A percentile compares a stretch with the other conserved stretches of the same genome.
Evolutionary conservation across 2,113 vertebrate genomes (phyloP).

Genomic region (Nycticorax nycticorax): DNA sequence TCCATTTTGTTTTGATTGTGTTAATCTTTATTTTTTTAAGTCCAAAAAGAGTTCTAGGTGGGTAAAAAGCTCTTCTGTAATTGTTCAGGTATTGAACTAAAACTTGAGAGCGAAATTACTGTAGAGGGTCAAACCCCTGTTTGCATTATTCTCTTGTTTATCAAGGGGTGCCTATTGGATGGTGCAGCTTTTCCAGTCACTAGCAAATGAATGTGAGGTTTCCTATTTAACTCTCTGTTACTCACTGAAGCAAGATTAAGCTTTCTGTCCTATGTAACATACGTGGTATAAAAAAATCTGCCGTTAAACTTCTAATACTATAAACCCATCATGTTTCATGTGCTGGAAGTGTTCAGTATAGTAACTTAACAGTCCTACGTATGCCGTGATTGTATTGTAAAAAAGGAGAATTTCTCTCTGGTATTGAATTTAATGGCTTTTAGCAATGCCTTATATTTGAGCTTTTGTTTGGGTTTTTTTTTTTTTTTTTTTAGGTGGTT

Average conservation of each 20-base stretch:
- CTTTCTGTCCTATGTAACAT: background rate
- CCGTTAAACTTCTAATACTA: background rate
- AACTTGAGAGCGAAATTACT: background rate
- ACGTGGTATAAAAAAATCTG: accelerated
- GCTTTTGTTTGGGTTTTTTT: background rate
- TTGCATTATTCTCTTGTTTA: background rate
- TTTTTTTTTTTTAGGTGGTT: conserved; percentile 70
- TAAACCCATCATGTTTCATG: background rate
- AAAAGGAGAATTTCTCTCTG: background rate
- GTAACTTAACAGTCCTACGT: accelerated
- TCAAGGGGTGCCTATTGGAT: background rate
- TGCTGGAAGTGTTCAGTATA: background rate
- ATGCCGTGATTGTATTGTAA: background rate
- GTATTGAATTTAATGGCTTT: background rate
- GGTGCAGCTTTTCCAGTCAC: background rate
- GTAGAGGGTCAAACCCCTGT: background rate
- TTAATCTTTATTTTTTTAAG: background rate
- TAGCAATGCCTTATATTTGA: background rate
- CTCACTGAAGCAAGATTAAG: background rate
- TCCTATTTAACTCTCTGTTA: background rate
- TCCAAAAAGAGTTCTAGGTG: background rate
- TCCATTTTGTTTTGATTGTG: background rate
- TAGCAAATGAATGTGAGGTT: background rate
- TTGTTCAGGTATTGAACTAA: background rate
- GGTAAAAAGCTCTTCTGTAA: background rate